phyloP scores from a whole-genome alignment of 2,888 invertebrate genomes.

The Pyrrhia umbra region DNA sequence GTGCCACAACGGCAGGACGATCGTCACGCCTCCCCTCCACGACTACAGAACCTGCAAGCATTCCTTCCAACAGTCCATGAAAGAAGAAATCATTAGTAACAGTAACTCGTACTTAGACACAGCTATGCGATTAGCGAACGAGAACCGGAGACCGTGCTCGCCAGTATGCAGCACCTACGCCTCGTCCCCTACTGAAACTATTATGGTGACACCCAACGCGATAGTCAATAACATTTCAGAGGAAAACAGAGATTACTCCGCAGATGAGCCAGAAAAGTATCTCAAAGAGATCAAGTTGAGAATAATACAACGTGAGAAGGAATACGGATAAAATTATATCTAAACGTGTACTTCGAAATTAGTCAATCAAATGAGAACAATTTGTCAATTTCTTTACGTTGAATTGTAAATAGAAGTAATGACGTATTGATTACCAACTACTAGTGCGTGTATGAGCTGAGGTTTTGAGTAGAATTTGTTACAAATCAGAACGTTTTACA shows the following conservation, averaged over 20 bases:
- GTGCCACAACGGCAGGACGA: slow-evolving; percentile 55
- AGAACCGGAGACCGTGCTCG: slow-evolving; percentile 35
- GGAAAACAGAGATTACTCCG: slow-evolving; percentile 78
- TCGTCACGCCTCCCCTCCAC: slow-evolving; percentile 33
- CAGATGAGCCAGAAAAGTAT: slow-evolving; percentile 84
- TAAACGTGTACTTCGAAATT: slow-evolving; percentile 4
- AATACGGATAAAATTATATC: slow-evolving; percentile 52
- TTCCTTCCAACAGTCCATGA: slow-evolving; percentile 12
- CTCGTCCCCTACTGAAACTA: slow-evolving; percentile 41
- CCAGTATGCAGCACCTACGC: slow-evolving; percentile 47
- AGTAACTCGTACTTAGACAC: slow-evolving; percentile 34
- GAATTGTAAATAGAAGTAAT: slow-evolving; percentile 12
- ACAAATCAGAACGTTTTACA: not conserved
- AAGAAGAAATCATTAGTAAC: slow-evolving; percentile 34
- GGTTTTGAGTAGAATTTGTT: no score
- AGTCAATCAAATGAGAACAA: slow-evolving; percentile 6
- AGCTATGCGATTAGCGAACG: slow-evolving; percentile 13
- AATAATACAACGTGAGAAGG: slow-evolving; percentile 56
- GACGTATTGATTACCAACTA: not conserved
- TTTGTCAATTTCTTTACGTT: slow-evolving; percentile 21
- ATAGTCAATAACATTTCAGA: slow-evolving; percentile 70
- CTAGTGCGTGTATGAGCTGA: slow-evolving; percentile 2
- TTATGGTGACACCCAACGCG: slow-evolving; percentile 43
- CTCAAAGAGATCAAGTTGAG: slow-evolving; percentile 70
- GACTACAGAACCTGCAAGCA: slow-evolving; percentile 38